Evolutionary conservation across 2,113 vertebrate species (phyloP).

Genomic region (Xiphorhynchus elegans): DNA sequence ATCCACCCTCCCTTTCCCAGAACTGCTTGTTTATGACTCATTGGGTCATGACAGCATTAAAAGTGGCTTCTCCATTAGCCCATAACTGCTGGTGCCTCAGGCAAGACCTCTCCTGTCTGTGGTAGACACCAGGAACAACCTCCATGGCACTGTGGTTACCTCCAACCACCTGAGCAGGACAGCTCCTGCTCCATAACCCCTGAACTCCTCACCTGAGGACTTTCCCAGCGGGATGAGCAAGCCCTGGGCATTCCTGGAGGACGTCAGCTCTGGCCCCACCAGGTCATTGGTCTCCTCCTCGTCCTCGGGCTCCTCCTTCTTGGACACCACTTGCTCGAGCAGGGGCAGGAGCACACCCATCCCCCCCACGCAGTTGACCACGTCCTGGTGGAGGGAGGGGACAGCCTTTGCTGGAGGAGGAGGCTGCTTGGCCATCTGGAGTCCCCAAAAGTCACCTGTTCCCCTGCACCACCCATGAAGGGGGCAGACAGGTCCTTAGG

Average conservation of each 20-base stretch:
- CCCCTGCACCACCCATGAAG: neutral
- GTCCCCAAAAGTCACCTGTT: neutral
- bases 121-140: neutral
- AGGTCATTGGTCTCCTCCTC: constrained; percentile 85
- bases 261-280: constrained; percentile 89
- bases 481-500: neutral
- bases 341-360: constrained; percentile 88
- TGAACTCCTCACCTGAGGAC: constrained; percentile 80
- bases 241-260: constrained; percentile 80
- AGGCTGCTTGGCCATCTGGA: accelerated
- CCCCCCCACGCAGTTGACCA: constrained; percentile 91
- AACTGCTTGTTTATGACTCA: neutral
- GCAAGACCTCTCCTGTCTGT: neutral
- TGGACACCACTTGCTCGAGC: constrained; percentile 85
- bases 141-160: accelerated
- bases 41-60: neutral
- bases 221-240: constrained; percentile 88
- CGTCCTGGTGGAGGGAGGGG: constrained; percentile 76
- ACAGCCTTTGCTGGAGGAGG: neutral
- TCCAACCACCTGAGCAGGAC: neutral
- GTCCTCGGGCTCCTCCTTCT: constrained; percentile 77
- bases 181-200: neutral
- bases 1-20: neutral
- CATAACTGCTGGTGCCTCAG: accelerated
- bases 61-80: neutral